These are phyloP conservation scores for Luidia sarsii DNA, from an alignment of 53 echinoderm and acorn worm species.

Conservation along the genomic window DNA sequence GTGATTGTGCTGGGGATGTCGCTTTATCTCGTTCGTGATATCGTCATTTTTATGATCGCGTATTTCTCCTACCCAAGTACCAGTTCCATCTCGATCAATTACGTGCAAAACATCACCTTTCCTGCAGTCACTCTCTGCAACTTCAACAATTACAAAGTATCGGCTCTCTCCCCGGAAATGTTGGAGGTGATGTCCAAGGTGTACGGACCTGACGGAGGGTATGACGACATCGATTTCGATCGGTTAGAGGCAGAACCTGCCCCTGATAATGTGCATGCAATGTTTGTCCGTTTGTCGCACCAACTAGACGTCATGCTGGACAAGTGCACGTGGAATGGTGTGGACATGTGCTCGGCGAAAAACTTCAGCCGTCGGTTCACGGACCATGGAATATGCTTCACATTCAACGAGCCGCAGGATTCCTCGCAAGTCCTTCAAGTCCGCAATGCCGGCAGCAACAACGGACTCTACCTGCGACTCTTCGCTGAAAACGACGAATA, in stretches of 20 bases:
- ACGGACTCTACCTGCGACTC: conserved; percentile 59
- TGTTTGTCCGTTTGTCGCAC: conserved; percentile 12
- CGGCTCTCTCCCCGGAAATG: background rate
- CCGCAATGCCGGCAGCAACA: conserved; percentile 53
- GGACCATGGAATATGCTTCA: conserved; percentile 72
- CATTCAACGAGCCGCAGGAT: conserved; percentile 57
- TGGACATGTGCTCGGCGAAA: conserved; percentile 14
- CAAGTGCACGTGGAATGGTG: conserved; percentile 62
- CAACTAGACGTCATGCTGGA: conserved; percentile 57
- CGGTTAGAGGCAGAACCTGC: too few species aligned
- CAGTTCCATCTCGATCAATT: conserved; percentile 47
- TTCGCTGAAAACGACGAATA: conserved; percentile 68
- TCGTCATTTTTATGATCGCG: background rate
- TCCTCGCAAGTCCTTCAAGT: conserved; percentile 10
- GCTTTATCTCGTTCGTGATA: background rate
- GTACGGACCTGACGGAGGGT: background rate
- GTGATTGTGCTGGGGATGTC: conserved; percentile 5
- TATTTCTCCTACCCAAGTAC: conserved; percentile 49
- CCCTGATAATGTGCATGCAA: background rate
- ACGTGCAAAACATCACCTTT: conserved; percentile 52
- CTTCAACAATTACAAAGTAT: conserved; percentile 62
- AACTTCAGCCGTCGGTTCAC: conserved; percentile 67
- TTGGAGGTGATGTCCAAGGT: background rate
- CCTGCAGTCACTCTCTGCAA: conserved; percentile 80
- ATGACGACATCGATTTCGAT: too few species aligned